Evolutionary conservation across 2,113 vertebrate species (phyloP), one percentile per base, ranked within the genome.

Genomic region (Lepidothrix coronata): DNA sequence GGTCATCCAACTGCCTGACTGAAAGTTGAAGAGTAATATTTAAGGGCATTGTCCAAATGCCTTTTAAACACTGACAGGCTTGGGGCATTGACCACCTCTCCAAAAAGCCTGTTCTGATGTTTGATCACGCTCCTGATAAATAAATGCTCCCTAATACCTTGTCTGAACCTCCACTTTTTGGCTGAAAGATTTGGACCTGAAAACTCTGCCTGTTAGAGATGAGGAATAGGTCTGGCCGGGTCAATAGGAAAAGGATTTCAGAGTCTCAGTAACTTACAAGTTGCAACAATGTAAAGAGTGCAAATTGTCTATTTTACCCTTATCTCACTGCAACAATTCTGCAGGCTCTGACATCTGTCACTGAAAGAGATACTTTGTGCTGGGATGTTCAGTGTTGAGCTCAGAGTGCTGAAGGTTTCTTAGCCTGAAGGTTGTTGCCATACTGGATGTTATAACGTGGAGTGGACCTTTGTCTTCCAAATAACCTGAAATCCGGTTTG

Each of bases 371-470:
- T 46, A 23, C 30, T 74, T 46, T 17, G 31, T 70, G 51, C n/a
- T 41, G 12, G 0, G 0, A 5, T 30, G 11, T 49, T 51, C 18
- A 11, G 10, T 18, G 22, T 35, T 49, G 23, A 11, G 9, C 35
- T 46, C 7, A 3, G 9, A 5, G 25, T 8, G 22, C 31, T 6
- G 13, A n/a, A 31, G 35, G 16, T 44, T 87, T 58, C 37, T 70
- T 31, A 70, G 44, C 27, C 33, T 43, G 5, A 2, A 0, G 5
- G 11, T 57, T 67, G 24, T 88, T 88, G 27, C 41, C 12, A 0
- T 44, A 2, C 41, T n/a, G 1, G 6, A 1, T n/a, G 2, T 52
- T 66, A 24, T 25, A 85, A 46, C 20, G 17, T 19, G 19, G 44
- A 46, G 6, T 31, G 14, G 28, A 22, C 8, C 8, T n/a, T 49